Base-by-base conservation (phyloP, 2,797 vertebrate genomes). In the Clarias laeviceps region DNA sequence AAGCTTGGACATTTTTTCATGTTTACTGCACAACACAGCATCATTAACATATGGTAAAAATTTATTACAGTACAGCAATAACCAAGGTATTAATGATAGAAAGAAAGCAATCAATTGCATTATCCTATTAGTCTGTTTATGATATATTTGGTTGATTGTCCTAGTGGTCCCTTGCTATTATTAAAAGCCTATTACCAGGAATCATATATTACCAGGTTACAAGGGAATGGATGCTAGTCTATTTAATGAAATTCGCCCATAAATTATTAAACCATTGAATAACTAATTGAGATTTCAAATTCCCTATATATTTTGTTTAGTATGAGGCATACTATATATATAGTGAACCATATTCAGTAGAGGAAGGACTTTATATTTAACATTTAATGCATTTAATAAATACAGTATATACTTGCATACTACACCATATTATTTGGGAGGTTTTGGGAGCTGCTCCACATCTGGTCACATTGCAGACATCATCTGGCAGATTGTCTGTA, bases 401-500 rank as follows among this genome's bases (percentile, higher is more conserved):
- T 50, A 15, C 4, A 65, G n/a, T 11, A 56, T 17, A 7, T n/a
- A 74, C 11, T 54, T 76, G 7, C 45, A 54, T 20, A 9, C 45
- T 65, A 32, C 32, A 86, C 29, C 7, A 79, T 66, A 69, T 50
- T 17, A 80, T 18, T 61, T 82, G 89, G 90, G 72, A 87, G 66
- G 88, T 90, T 92, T 88, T 90, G 57, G 89, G 89, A 86, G 86
- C 82, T 88, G 65, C 90, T 90, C 88, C 90, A 88, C 88, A 86
- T 76, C 85, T 68, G 74, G 89, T 90, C 91, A 90, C 84, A 93
- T 90, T 90, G 90, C 91, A 91, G 90, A 32, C 50, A 76, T 76
- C 17, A 29, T 22, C 89, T 94, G 93, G 94, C 93, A 93, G 92
- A 93, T 89, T 93, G 94, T 93, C 91, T 94, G 93, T 92, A 92